phyloP scores from a whole-genome alignment of 2,797 vertebrate species.

The Rhinoraja longicauda region DNA sequence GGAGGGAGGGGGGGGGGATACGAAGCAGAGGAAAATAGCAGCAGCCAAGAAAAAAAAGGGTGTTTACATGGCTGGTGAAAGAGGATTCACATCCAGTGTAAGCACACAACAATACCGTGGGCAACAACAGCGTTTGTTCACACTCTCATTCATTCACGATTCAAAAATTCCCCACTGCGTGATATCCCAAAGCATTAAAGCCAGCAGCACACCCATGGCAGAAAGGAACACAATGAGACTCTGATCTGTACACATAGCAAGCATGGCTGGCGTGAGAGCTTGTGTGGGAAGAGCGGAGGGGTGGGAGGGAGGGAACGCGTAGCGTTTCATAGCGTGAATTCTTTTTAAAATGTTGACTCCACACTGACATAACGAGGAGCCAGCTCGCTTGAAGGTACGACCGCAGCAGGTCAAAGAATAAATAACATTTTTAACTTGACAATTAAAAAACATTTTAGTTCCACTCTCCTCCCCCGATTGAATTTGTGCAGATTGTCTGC shows the following conservation, averaged over 20 bases:
- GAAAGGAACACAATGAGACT: background rate
- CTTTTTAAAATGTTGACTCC: background rate
- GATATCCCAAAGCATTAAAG: background rate
- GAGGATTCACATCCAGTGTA: background rate
- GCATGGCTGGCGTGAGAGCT: background rate
- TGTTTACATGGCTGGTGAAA: slow-evolving; percentile 28
- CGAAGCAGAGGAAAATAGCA: background rate
- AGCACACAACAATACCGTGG: background rate
- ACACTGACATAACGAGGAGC: background rate
- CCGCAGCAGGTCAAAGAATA: background rate
- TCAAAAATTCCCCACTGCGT: background rate
- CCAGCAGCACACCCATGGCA: background rate
- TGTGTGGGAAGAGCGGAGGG: background rate
- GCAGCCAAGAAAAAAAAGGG: background rate
- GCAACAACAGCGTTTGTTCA: background rate
- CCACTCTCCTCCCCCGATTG: too few species aligned
- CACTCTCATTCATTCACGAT: background rate
- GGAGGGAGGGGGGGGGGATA: too few species aligned
- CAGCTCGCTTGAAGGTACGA: background rate
- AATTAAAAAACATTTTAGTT: background rate
- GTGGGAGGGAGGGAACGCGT: background rate
- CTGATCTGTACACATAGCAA: background rate
- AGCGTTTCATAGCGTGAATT: slow-evolving; percentile 20
- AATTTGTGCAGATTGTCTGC: too few species aligned
- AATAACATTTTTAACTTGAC: background rate